Conservation (phyloP, 2,888 invertebrate genomes). For the Pristionchus japonicus region DNA sequence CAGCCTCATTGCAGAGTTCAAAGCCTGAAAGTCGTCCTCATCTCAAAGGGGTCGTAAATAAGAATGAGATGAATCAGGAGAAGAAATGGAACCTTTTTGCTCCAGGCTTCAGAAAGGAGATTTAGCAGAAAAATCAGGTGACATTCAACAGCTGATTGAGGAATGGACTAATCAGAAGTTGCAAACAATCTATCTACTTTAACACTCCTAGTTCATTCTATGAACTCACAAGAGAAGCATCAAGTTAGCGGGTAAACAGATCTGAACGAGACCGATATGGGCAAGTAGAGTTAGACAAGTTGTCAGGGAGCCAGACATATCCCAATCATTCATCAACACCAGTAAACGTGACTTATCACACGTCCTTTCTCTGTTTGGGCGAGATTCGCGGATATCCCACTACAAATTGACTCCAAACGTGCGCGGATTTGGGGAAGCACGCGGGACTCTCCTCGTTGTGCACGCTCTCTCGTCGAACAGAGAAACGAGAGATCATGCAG, state of each 20-base stretch:
- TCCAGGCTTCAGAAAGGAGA: not conserved
- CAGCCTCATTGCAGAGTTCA: not conserved
- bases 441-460: no score
- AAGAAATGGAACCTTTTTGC: not conserved
- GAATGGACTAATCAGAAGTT: not conserved
- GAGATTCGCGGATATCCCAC: not conserved
- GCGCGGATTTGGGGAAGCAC: no score
- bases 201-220: no score
- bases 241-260: no score
- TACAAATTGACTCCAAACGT: not conserved
- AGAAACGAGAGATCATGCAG: no score
- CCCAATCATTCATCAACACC: no score
- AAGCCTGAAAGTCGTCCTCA: not conserved
- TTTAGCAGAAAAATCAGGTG: not conserved
- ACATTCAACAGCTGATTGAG: not conserved
- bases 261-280: no score
- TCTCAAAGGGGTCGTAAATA: not conserved
- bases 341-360: slow-evolving; percentile 1
- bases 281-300: no score
- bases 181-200: no score
- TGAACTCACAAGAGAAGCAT: no score
- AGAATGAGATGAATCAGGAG: not conserved
- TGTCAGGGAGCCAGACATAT: no score
- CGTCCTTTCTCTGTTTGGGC: slow-evolving; percentile 4
- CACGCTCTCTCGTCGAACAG: no score